Evolutionary conservation across 2,888 invertebrate species (phyloP), one percentile per base, ranked within the genome.

Genomic region (Phasia obesa): DNA sequence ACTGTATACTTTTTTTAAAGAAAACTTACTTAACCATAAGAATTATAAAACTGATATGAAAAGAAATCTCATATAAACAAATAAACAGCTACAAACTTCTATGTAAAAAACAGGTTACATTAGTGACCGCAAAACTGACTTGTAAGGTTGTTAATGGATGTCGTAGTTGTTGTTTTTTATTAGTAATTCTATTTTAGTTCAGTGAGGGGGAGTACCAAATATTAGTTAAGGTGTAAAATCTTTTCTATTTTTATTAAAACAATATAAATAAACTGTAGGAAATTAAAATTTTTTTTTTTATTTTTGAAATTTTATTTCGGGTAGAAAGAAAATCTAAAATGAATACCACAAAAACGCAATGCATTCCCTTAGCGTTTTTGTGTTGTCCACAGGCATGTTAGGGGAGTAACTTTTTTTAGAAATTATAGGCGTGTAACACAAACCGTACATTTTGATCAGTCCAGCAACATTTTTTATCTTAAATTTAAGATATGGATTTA

Each of bases 51-150:
- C 49, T 38, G 53, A 47, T n/a, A 25, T 38, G n/a, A 57, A 78
- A 42, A 67, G 19, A 23, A 57, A 73, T 19, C 73, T 59, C 23
- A 38, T 19, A 44, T 23, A 64, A 55, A 69, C 19, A 47, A 62
- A 65, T 21, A n/a, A 38, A 35, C 35, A 62, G n/a, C 49, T 53
- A 44, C 25, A 51, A n/a, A 57, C 17, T 55, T 70, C 35, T 71
- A 76, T 49, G 51, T 51, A 65, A 77, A 74, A 71, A 83, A 83
- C 79, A 79, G 75, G 83, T 79, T 76, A 76, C 83, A 79, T 71
- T 75, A 83, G 57, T 76, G 79, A 83, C 79, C 79, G 79, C 83
- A 83, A 83, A 79, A 74, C 53, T 64, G 69, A 55, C 27, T 81
- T 60, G 31, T 67, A 77, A 73, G 64, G 69, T 74, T 70, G 64